Conservation (phyloP, 2,113 vertebrate species). For the Myiopsitta monachus region DNA sequence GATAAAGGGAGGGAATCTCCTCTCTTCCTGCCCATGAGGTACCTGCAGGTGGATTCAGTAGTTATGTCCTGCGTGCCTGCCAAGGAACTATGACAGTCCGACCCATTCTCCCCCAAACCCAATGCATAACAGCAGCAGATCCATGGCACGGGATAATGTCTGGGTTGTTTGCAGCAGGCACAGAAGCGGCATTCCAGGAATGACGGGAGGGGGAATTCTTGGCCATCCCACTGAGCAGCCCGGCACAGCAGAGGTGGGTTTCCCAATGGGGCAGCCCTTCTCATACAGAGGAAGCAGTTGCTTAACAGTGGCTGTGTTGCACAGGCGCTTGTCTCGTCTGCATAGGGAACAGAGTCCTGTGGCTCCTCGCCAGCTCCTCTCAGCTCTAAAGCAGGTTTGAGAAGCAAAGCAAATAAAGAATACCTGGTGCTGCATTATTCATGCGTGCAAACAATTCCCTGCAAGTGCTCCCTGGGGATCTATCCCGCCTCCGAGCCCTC, state of each 20-base stretch:
- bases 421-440: neutral
- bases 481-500: neutral
- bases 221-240: neutral
- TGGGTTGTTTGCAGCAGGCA: accelerated
- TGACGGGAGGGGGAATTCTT: neutral
- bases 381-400: neutral
- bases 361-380: neutral
- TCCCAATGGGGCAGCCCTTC: neutral
- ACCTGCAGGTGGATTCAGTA: neutral
- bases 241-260: neutral
- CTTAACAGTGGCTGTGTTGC: accelerated
- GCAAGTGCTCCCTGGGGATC: neutral
- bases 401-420: neutral
- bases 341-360: neutral
- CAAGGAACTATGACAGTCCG: accelerated
- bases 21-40: no score
- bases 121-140: accelerated
- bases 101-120: accelerated
- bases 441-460: neutral
- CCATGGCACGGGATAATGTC: accelerated
- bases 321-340: neutral
- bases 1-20: neutral
- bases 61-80: accelerated
- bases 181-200: accelerated
- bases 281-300: neutral